Evolutionary conservation across 2,113 vertebrate genomes (phyloP).

Genomic region (Platichthys flesus): DNA sequence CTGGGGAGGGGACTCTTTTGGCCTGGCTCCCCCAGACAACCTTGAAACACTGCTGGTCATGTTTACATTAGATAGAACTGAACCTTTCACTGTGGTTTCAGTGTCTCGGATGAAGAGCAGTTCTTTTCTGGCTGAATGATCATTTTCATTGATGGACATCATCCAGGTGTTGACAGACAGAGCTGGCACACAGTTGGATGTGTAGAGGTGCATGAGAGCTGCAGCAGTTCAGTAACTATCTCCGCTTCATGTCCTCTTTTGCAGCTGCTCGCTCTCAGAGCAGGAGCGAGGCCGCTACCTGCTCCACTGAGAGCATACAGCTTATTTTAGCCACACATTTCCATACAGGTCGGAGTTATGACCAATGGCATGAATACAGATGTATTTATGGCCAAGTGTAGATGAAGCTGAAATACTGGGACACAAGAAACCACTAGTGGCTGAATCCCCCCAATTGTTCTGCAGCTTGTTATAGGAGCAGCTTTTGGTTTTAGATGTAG

Average conservation of each 20-base stretch:
- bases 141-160: too few relatives aligned
- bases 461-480: not conserved
- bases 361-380: constrained; percentile 24
- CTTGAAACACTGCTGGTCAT: too few relatives aligned
- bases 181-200: too few relatives aligned
- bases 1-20: too few relatives aligned
- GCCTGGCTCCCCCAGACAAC: too few relatives aligned
- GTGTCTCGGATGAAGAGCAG: too few relatives aligned
- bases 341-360: constrained; percentile 63
- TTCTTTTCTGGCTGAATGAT: too few relatives aligned
- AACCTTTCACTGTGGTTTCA: too few relatives aligned
- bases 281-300: not conserved
- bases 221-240: not conserved
- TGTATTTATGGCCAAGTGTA: constrained; percentile 23
- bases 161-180: too few relatives aligned
- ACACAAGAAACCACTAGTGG: not conserved
- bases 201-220: not conserved
- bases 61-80: too few relatives aligned
- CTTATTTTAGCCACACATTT: constrained; percentile 63
- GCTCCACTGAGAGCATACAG: constrained; percentile 63
- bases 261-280: not conserved
- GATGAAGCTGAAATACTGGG: constrained; percentile 4
- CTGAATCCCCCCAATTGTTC: not conserved
- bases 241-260: constrained; percentile 18
- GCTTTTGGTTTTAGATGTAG: not conserved